Percentiles rank a stretch among this genome's conserved stretches.
Evolutionary conservation across 2,797 vertebrate genomes (phyloP).

Genomic region (Cossypha heuglini): DNA sequence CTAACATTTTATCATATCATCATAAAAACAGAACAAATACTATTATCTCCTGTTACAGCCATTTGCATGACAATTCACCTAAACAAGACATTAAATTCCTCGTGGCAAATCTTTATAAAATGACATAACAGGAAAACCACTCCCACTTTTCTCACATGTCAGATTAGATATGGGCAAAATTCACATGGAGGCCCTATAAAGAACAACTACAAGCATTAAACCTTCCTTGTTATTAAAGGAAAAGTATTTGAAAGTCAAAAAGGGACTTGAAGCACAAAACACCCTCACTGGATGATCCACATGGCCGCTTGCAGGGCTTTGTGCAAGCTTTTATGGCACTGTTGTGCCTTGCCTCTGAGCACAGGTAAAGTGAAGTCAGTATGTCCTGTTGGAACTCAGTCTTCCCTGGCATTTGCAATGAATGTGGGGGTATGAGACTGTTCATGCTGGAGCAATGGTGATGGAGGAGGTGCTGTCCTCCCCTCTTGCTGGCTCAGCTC

Average conservation of each 20-base stretch:
- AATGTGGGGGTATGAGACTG: background rate
- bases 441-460: background rate
- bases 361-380: background rate
- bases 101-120: background rate
- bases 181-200: rapidly evolving
- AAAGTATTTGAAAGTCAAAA: background rate
- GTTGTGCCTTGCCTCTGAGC: background rate
- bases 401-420: background rate
- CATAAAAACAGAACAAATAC: background rate
- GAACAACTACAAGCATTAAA: background rate
- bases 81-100: background rate
- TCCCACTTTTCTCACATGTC: background rate
- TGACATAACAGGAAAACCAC: background rate
- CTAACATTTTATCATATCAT: background rate
- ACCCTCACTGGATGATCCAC: rapidly evolving
- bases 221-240: background rate
- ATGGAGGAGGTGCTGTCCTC: background rate
- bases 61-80: background rate
- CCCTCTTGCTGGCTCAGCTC: background rate
- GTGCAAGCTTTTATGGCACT: background rate
- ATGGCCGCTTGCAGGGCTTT: background rate
- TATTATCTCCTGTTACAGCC: background rate
- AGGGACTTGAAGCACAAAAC: background rate
- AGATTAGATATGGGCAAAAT: background rate
- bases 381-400: background rate